Percentiles rank a stretch among this genome's conserved stretches.
Conservation (phyloP, 1,140 invertebrate species). For the Trachelipus rathkii region DNA sequence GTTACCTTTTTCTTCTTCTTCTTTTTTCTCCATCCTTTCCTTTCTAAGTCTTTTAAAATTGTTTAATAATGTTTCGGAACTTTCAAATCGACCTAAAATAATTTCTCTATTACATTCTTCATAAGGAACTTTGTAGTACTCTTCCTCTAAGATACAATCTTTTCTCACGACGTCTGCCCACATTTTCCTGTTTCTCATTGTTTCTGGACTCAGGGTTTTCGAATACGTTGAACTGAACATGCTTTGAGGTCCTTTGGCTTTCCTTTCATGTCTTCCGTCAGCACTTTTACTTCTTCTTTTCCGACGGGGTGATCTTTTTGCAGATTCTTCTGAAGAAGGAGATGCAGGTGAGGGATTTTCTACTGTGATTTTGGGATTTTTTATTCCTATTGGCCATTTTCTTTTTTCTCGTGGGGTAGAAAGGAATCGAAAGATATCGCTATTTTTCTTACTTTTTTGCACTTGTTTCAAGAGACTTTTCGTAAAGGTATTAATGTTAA, state of each 20-base stretch:
- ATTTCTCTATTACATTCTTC: constrained; percentile 45
- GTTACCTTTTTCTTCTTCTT: no score
- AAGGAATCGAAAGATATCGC: neutral
- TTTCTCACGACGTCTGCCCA: constrained; percentile 39
- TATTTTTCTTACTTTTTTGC: neutral
- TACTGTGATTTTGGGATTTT: neutral
- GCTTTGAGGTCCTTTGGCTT: neutral
- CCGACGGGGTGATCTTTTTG: neutral
- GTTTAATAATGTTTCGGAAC: constrained; percentile 4
- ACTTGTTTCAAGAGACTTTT: neutral
- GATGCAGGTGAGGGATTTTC: neutral
- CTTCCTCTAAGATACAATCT: constrained; percentile 36
- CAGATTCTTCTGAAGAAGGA: neutral
- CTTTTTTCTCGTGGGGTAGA: neutral
- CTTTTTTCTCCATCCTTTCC: no score
- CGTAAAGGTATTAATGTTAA: neutral
- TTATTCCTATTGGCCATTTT: neutral
- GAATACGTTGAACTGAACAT: constrained; percentile 27
- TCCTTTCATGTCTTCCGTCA: neutral
- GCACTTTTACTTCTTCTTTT: neutral
- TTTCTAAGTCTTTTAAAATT: neutral
- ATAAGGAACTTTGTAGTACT: constrained; percentile 42
- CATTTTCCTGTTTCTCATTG: constrained; percentile 30
- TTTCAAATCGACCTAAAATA: constrained; percentile 30
- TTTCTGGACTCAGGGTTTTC: constrained; percentile 18